A percentile compares a stretch with the other conserved stretches of the same genome.
Evolutionary conservation across 2,888 invertebrate genomes (phyloP).

Genomic region (Habroteleia sp.): DNA sequence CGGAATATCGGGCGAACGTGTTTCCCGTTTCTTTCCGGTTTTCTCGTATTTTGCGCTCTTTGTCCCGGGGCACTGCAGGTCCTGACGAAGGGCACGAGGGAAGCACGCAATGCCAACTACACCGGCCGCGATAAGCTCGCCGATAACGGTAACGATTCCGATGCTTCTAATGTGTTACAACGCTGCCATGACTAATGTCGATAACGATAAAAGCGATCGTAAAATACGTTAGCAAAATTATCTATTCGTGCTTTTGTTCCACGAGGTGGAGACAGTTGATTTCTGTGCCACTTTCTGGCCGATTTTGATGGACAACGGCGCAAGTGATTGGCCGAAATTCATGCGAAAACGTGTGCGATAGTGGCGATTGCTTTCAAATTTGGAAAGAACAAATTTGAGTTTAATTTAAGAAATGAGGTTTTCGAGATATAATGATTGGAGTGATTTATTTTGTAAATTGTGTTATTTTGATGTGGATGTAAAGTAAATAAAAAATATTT

Average conservation of each 20-base stretch:
- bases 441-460: too few relatives aligned
- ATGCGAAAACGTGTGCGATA: too few relatives aligned
- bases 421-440: too few relatives aligned
- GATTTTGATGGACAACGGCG: too few relatives aligned
- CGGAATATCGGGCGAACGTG: constrained; percentile 36
- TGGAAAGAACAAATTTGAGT: too few relatives aligned
- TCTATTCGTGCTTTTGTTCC: constrained; percentile 67
- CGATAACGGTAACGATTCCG: constrained; percentile 75
- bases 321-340: too few relatives aligned
- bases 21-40: constrained; percentile 56
- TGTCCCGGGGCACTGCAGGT: constrained; percentile 31
- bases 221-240: constrained; percentile 73
- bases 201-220: constrained; percentile 76
- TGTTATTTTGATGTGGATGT: too few relatives aligned
- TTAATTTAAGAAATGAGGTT: too few relatives aligned
- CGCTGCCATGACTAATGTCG: constrained; percentile 76
- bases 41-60: constrained; percentile 44
- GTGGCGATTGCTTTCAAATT: too few relatives aligned
- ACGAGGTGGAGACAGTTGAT: constrained; percentile 28
- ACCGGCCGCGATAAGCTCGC: constrained; percentile 69
- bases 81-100: constrained; percentile 44
- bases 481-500: too few relatives aligned
- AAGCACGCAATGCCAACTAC: constrained; percentile 69
- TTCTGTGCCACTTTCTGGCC: too few relatives aligned
- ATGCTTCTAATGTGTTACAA: constrained; percentile 72